Base-by-base conservation (phyloP, 2,797 vertebrate genomes). In the Pipistrellus nathusii region DNA sequence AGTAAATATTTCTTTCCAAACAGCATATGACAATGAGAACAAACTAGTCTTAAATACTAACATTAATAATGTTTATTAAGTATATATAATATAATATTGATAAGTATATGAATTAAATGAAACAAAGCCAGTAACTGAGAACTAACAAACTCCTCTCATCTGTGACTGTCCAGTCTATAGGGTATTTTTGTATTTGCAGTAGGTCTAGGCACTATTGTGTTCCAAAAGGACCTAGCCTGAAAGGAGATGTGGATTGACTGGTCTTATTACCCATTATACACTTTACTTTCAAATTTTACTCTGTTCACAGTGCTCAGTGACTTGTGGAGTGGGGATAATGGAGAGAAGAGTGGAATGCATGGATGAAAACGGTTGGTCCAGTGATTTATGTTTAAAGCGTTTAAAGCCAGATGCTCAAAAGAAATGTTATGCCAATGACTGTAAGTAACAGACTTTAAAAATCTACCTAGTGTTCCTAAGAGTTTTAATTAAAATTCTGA, bases 281-380 rank as follows among this genome's bases (percentile, higher is more conserved):
- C n/a, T 94, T 87, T 38, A 14, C 82, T 25, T 92, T 80, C 68
- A 83, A 75, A 62, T 55, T 97, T 11, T 88, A 51, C 3, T 97
- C 68, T 92, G 1, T 73, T 1, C 88, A 69, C 97, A 99, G 99
- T 99, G 99, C 95, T 99, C 99, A 8, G 99, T 98, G 96, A 98
- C 99, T 48, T 99, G 99, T 80, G 99, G 99, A 81, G 97, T 93
- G 17, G 99, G 99, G 17, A 93, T 98, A 87, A 99, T 98, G 98
- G 98, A 99, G 96, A 99, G 99, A 93, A 97, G 95, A 25, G 98
- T 99, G n/a, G 98, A 98, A 95, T 99, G 99, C 88, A 84, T 98
- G 97, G 98, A 98, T 55, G 98, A 98, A 93, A 98, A 98, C 86
- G 98, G 98, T 73, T 97, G 98, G 85, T 83, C 96, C 57, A 99